These are phyloP conservation scores for Melanogrammus aeglefinus DNA, from an alignment of 2,797 vertebrate species.

Conservation along the genomic window DNA sequence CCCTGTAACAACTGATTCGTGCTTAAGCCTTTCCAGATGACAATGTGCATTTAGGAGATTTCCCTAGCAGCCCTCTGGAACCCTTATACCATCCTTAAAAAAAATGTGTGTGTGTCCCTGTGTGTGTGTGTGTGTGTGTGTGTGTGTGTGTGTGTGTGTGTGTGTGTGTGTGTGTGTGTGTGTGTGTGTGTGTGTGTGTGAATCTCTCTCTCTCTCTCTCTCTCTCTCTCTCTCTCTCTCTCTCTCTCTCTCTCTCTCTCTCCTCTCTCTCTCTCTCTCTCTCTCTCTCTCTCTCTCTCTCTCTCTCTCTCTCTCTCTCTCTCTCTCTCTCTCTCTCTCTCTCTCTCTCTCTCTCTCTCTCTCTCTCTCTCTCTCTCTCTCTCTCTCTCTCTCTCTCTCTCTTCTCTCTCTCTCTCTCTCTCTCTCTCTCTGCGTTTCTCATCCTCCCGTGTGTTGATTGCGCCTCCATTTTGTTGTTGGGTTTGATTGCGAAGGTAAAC, in stretches of 20 bases:
- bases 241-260: slow-evolving; percentile 4
- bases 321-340: too few species aligned
- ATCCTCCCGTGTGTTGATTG: slow-evolving; percentile 32
- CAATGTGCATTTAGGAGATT: slow-evolving; percentile 56
- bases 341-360: not conserved
- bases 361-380: too few species aligned
- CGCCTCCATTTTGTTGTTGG: slow-evolving; percentile 32
- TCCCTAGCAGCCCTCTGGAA: slow-evolving; percentile 50
- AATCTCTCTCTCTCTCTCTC: too few species aligned
- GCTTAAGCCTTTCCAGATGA: slow-evolving; percentile 65
- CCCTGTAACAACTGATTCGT: slow-evolving; percentile 55
- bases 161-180: too few species aligned
- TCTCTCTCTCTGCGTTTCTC: slow-evolving; percentile 24
- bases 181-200: not conserved
- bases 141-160: too few species aligned
- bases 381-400: not conserved
- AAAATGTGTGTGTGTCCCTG: not conserved
- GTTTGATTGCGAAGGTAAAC: slow-evolving; percentile 34
- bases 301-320: not conserved
- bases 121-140: too few species aligned
- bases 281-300: too few species aligned
- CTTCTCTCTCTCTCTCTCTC: too few species aligned
- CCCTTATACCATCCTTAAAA: slow-evolving; percentile 19
- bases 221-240: not conserved
- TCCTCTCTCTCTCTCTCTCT: not conserved